Evolutionary conservation across 2,888 invertebrate species (phyloP).

Genomic region (Teleogryllus oceanicus): DNA sequence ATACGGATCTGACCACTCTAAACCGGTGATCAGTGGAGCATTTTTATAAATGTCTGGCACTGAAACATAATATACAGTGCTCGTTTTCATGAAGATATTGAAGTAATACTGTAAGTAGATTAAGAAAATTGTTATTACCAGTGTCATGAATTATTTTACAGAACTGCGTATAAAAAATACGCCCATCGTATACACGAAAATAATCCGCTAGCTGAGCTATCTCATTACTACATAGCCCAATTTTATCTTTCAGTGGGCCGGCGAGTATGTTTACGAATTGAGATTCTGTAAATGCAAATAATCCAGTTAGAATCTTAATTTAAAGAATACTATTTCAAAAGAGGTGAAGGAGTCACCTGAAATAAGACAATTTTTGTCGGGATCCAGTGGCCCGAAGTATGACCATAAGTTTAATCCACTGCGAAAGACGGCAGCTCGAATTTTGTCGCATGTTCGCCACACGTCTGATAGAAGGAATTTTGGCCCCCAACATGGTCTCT

Average conservation of each 20-base stretch:
- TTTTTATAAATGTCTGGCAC: conserved; percentile 53
- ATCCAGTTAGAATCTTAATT: neutral
- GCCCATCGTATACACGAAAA: conserved; percentile 75
- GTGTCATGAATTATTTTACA: conserved; percentile 69
- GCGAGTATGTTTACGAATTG: conserved; percentile 69
- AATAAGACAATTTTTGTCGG: conserved; percentile 62
- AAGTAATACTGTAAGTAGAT: neutral
- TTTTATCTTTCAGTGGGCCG: conserved; percentile 61
- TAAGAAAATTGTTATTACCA: conserved; percentile 48
- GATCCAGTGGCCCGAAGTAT: conserved; percentile 66
- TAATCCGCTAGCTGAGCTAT: conserved; percentile 70
- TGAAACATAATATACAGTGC: conserved; percentile 39
- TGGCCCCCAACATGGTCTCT: conserved; percentile 20
- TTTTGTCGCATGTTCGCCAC: conserved; percentile 78
- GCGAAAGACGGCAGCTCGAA: conserved; percentile 69
- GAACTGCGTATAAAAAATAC: conserved; percentile 71
- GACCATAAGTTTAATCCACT: conserved; percentile 69
- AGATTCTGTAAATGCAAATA: conserved; percentile 53
- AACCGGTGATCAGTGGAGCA: conserved; percentile 52
- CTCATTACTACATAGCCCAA: conserved; percentile 70
- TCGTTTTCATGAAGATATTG: neutral
- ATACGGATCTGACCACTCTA: conserved; percentile 68
- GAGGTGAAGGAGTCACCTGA: conserved; percentile 53
- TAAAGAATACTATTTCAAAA: neutral
- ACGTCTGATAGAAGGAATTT: conserved; percentile 57